Evolutionary conservation across 2,797 vertebrate genomes (phyloP).

Genomic region (Sternotherus odoratus): DNA sequence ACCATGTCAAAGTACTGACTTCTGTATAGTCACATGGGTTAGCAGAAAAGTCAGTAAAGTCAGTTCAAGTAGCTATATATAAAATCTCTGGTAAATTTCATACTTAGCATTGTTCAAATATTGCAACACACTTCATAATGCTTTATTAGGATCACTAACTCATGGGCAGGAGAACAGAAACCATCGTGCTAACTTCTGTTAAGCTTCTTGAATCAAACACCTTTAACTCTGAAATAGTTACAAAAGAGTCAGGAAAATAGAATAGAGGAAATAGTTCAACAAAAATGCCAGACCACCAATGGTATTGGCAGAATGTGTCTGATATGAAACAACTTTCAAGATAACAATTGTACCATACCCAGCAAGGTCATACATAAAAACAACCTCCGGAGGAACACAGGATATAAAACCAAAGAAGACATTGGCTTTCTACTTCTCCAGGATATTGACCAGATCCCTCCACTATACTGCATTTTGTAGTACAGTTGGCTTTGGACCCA

Average conservation of each 20-base stretch:
- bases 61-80: not conserved
- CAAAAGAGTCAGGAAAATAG: not conserved
- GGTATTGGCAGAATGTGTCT: not conserved
- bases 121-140: not conserved
- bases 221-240: not conserved
- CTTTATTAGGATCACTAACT: not conserved
- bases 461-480: not conserved
- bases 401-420: not conserved
- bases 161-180: not conserved
- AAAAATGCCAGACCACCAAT: not conserved
- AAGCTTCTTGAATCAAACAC: not conserved
- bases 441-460: not conserved
- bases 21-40: not conserved
- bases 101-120: slow-evolving; percentile 9
- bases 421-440: not conserved
- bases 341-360: slow-evolving; percentile 10
- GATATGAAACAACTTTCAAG: slow-evolving; percentile 38
- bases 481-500: not conserved
- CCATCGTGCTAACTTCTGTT: not conserved
- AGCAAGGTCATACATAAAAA: slow-evolving; percentile 26
- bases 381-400: not conserved
- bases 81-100: not conserved
- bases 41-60: not conserved
- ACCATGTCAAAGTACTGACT: not conserved
- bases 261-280: slow-evolving; percentile 26